These are phyloP conservation scores for Poliocrania exsul DNA, from an alignment of 2,797 vertebrate species.

Conservation along the genomic window DNA sequence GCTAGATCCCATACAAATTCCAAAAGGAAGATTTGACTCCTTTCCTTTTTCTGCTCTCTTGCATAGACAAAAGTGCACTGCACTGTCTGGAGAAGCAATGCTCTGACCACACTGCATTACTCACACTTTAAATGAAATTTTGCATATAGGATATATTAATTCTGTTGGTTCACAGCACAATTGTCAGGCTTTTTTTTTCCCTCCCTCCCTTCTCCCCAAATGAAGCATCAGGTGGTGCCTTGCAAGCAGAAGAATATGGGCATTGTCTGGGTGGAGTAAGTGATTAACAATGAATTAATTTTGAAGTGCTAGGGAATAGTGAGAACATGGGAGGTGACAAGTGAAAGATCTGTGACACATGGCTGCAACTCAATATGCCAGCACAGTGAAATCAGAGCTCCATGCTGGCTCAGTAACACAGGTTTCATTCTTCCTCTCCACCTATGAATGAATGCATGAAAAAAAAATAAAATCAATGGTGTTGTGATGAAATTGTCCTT, in stretches of 20 bases:
- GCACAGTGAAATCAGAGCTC: conserved; percentile 50
- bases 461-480: not conserved
- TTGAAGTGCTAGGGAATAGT: not conserved
- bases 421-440: not conserved
- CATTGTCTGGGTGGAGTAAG: conserved; percentile 17
- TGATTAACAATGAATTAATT: conserved; percentile 62
- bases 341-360: conserved; percentile 61
- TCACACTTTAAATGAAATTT: not conserved
- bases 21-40: not conserved
- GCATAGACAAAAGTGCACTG: not conserved
- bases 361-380: conserved; percentile 46
- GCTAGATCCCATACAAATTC: not conserved
- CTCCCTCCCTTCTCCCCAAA: not conserved
- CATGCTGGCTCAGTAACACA: not conserved
- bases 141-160: not conserved
- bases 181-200: not conserved
- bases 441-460: not conserved
- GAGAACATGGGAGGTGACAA: conserved; percentile 54
- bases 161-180: not conserved
- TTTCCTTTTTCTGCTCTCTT: not conserved
- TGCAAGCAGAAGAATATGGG: not conserved
- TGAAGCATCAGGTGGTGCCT: not conserved
- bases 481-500: not conserved
- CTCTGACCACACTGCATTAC: not conserved
- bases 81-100: not conserved